Percentiles rank a stretch among this genome's conserved stretches.
These are phyloP conservation scores for Malurus alboscapulatus DNA, from an alignment of 2,113 vertebrate species.

Conservation along the genomic window DNA sequence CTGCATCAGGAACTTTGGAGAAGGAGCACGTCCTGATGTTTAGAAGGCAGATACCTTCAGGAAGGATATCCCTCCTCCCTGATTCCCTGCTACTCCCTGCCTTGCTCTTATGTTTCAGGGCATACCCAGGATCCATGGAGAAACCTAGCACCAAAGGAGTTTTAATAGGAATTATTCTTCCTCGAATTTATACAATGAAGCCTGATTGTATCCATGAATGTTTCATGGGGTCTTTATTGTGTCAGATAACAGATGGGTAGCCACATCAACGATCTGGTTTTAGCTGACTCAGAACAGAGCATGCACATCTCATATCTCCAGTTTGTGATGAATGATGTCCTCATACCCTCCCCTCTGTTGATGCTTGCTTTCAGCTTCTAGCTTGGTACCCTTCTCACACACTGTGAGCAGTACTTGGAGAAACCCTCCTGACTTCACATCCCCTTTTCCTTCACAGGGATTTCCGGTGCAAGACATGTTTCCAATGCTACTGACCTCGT, in stretches of 20 bases:
- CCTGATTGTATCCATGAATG: background rate
- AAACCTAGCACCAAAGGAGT: background rate
- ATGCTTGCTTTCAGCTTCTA: background rate
- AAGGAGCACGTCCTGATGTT: background rate
- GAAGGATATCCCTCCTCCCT: background rate
- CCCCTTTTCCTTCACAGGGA: background rate
- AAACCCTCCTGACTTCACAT: background rate
- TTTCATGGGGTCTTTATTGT: background rate
- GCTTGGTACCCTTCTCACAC: background rate
- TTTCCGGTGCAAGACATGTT: background rate
- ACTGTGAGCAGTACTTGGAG: background rate
- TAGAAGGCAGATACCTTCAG: background rate
- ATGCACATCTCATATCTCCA: background rate
- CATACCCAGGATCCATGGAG: background rate
- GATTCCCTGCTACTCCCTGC: background rate
- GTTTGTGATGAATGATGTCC: background rate
- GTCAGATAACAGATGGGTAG: background rate
- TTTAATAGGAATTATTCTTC: background rate
- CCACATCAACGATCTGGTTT: background rate
- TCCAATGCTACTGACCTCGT: background rate
- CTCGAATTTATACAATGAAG: background rate
- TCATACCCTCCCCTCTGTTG: background rate
- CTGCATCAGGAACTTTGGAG: background rate
- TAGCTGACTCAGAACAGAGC: background rate
- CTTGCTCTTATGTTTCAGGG: background rate